Percentiles rank a stretch among this genome's conserved stretches.
Evolutionary conservation across 2,888 invertebrate genomes (phyloP).

Genomic region (Azorinus chamasolen): DNA sequence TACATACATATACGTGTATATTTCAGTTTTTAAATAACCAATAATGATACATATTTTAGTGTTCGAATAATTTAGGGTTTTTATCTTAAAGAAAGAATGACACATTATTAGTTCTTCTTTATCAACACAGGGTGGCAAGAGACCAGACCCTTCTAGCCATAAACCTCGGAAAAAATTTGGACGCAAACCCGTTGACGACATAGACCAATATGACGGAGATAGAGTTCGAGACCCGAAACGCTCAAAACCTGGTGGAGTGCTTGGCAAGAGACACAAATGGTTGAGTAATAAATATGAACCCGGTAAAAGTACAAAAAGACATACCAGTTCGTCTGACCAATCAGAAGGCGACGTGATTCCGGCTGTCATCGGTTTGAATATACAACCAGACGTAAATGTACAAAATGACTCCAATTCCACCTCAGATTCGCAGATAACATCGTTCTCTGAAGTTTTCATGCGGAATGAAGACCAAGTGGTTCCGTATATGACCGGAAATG

Average conservation of each 20-base stretch:
- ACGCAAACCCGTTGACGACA: conserved; percentile 60
- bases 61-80: too few relatives aligned
- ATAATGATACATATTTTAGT: too few relatives aligned
- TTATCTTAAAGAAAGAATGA: too few relatives aligned
- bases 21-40: too few relatives aligned
- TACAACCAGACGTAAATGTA: conserved; percentile 1
- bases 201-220: conserved; percentile 62
- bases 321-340: conserved; percentile 45
- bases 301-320: conserved; percentile 22
- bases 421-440: conserved; percentile 57
- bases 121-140: conserved; percentile 60
- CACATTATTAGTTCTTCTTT: too few relatives aligned
- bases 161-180: conserved; percentile 68
- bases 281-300: conserved; percentile 19
- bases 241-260: conserved; percentile 63
- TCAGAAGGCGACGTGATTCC: conserved; percentile 31
- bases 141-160: conserved; percentile 50
- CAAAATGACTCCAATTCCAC: conserved; percentile 40
- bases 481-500: background rate
- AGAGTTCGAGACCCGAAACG: conserved; percentile 66
- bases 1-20: too few relatives aligned
- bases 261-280: conserved; percentile 64
- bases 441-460: conserved; percentile 45
- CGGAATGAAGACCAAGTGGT: conserved; percentile 38
- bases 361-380: conserved; percentile 40